phyloP scores from a whole-genome alignment of 2,888 invertebrate species.

The Drosophila neotestacea region DNA sequence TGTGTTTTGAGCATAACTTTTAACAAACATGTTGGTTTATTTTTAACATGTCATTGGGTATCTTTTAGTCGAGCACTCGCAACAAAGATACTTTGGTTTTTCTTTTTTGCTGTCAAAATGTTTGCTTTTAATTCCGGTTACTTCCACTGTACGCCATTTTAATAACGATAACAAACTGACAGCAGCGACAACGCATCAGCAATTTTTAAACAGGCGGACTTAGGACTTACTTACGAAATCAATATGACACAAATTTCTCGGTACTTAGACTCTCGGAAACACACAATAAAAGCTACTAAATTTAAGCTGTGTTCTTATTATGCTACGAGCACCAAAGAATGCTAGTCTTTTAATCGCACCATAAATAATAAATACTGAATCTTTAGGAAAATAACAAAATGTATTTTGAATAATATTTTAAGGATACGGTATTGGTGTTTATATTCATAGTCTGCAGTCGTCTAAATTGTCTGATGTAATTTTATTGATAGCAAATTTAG shows the following conservation, averaged over 20 bases:
- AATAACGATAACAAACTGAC: constrained; percentile 53
- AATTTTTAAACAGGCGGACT: constrained; percentile 18
- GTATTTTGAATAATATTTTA: too few species aligned
- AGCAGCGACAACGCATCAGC: constrained; percentile 9
- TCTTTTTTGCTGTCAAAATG: constrained; percentile 56
- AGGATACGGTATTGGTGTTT: too few species aligned
- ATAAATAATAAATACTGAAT: too few species aligned
- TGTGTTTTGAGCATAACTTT: neutral
- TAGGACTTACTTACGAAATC: constrained; percentile 22
- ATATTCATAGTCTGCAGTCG: too few species aligned
- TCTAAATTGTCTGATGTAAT: neutral
- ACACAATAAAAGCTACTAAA: constrained; percentile 3
- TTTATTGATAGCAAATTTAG: neutral
- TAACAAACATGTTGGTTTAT: neutral
- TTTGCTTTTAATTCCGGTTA: constrained; percentile 75
- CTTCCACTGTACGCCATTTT: constrained; percentile 56
- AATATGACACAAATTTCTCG: constrained; percentile 18
- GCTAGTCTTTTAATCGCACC: neutral
- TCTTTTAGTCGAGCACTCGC: neutral
- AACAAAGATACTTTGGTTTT: neutral
- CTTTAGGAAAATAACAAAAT: too few species aligned
- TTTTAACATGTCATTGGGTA: neutral
- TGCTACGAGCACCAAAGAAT: neutral
- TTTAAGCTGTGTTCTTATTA: neutral
- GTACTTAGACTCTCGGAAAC: neutral